Conservation (phyloP, 2,113 vertebrate species). For the Ophiodon elongatus region DNA sequence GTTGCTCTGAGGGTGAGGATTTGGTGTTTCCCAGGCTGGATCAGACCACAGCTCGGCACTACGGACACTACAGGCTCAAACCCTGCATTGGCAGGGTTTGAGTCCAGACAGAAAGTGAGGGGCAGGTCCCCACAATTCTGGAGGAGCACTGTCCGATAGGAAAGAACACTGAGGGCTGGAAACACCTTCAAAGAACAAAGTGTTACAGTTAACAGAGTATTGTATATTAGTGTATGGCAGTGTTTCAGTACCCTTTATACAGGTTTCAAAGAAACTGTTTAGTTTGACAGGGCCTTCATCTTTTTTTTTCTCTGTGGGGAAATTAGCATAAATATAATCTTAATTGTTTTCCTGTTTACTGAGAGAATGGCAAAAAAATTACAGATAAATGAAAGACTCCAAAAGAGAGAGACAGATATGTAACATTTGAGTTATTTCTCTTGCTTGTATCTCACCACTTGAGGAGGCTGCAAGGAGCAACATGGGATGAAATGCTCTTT, state of each 20-base stretch:
- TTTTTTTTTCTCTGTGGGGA: background rate
- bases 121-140: conserved; percentile 84
- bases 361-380: background rate
- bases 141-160: conserved; percentile 87
- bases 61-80: too few species aligned
- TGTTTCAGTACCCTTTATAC: background rate
- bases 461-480: conserved; percentile 83
- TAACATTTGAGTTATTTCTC: background rate
- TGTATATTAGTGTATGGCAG: background rate
- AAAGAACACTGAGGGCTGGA: conserved; percentile 80
- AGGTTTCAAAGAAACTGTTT: background rate
- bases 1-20: conserved; percentile 87
- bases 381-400: background rate
- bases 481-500: conserved; percentile 86
- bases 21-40: conserved; percentile 88
- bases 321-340: background rate
- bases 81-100: too few species aligned
- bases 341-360: background rate
- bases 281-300: background rate
- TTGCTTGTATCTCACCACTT: conserved; percentile 72
- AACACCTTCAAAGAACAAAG: conserved; percentile 85
- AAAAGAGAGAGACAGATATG: background rate
- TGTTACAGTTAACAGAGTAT: background rate
- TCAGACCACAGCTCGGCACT: conserved; percentile 85
- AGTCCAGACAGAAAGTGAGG: conserved; percentile 86